A percentile compares a stretch with the other conserved stretches of the same genome.
phyloP scores from a whole-genome alignment of 2,888 invertebrate genomes.

The Diaperis boleti region DNA sequence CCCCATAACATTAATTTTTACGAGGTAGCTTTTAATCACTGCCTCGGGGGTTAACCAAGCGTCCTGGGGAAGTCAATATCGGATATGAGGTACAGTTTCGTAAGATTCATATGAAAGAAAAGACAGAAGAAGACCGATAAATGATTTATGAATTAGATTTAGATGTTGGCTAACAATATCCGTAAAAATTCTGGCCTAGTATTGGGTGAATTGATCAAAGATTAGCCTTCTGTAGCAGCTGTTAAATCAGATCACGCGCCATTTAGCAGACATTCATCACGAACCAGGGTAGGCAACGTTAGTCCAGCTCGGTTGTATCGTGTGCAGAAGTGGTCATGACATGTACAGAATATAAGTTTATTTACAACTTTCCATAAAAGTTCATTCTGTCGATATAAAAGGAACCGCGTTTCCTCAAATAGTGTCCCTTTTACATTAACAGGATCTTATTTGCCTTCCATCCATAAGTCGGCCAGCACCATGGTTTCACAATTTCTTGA shows the following conservation, averaged over 20 bases:
- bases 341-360: constrained; percentile 57
- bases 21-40: too few species aligned
- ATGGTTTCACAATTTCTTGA: constrained; percentile 11
- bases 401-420: constrained; percentile 31
- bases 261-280: constrained; percentile 58
- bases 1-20: too few species aligned
- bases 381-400: constrained; percentile 43
- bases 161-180: constrained; percentile 41
- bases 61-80: neutral
- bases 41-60: neutral
- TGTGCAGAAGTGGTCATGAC: constrained; percentile 57
- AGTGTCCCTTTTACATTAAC: constrained; percentile 38
- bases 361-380: constrained; percentile 57
- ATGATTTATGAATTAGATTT: constrained; percentile 43
- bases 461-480: constrained; percentile 35
- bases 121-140: constrained; percentile 39
- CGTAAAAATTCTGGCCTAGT: constrained; percentile 42
- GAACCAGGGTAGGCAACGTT: constrained; percentile 54
- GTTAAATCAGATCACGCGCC: constrained; percentile 55
- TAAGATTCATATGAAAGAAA: constrained; percentile 30
- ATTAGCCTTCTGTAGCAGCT: constrained; percentile 55
- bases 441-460: constrained; percentile 18
- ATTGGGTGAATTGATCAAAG: constrained; percentile 54
- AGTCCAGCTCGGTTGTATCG: constrained; percentile 47
- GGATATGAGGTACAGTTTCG: neutral